Conservation (phyloP, 2,888 invertebrate species). For the Amiota mariae region DNA sequence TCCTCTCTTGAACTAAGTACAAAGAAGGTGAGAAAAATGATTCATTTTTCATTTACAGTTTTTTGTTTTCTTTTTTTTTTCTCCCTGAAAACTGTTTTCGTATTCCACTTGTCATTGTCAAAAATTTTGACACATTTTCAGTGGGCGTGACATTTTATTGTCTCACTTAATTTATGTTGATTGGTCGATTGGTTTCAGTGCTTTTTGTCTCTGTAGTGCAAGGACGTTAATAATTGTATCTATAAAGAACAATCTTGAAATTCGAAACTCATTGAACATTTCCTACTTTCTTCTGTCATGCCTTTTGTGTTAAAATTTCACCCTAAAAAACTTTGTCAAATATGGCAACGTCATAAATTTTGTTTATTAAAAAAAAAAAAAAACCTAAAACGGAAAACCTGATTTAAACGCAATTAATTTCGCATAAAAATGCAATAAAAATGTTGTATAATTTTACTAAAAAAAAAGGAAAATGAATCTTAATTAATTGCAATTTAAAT, state of each 20-base stretch:
- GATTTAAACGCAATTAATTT: constrained; percentile 2
- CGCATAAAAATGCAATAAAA: constrained; percentile 27
- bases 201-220: not conserved
- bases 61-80: too few species aligned
- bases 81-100: too few species aligned
- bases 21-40: constrained; percentile 22
- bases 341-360: not conserved
- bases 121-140: too few species aligned
- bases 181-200: not conserved
- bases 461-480: not conserved
- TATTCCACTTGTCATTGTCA: too few species aligned
- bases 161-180: too few species aligned
- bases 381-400: not conserved
- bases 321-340: not conserved
- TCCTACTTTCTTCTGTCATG: not conserved
- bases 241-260: too few species aligned
- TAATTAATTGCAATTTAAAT: not conserved
- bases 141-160: too few species aligned
- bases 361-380: not conserved
- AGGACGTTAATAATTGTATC: not conserved
- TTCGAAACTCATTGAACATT: not conserved
- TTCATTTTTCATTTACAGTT: not conserved
- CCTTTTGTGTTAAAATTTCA: not conserved
- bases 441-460: not conserved
- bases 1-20: not conserved